phyloP scores from a whole-genome alignment of 2,888 invertebrate genomes.

The Pristionchus entomophagus region DNA sequence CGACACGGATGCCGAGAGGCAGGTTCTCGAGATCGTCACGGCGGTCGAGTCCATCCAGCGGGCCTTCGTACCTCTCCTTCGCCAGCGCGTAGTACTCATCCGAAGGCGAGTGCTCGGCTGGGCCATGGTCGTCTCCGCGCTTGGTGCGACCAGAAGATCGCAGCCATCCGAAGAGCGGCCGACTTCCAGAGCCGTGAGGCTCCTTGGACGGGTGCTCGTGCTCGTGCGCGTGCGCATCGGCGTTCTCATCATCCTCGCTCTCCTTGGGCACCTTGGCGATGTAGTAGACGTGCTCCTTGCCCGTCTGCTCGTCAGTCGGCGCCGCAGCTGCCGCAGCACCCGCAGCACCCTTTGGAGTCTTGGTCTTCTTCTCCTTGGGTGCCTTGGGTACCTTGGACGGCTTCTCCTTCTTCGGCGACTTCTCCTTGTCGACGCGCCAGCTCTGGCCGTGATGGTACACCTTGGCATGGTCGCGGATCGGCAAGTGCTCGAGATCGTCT shows the following conservation, averaged over 20 bases:
- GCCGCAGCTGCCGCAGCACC: too few species aligned
- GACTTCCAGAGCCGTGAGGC: neutral
- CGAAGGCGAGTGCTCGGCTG: constrained; percentile 2
- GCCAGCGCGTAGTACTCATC: constrained; percentile 28
- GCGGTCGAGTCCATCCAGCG: constrained; percentile 24
- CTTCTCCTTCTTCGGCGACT: constrained; percentile 29
- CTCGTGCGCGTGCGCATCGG: neutral
- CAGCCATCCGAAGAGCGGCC: constrained; percentile 37
- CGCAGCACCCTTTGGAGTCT: constrained; percentile 4
- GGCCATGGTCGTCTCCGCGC: constrained; percentile 2
- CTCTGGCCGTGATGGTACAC: constrained; percentile 34
- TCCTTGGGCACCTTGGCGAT: constrained; percentile 44
- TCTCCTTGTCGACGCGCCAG: constrained; percentile 41
- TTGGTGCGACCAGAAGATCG: constrained; percentile 8
- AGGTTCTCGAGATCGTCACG: constrained; percentile 36
- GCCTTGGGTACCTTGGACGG: neutral
- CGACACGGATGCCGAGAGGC: constrained; percentile 32
- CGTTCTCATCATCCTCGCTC: constrained; percentile 23
- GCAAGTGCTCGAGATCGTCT: constrained; percentile 38
- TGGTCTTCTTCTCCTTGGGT: constrained; percentile 33
- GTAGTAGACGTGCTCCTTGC: constrained; percentile 26
- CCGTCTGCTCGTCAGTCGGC: neutral
- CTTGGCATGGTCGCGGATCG: constrained; percentile 20
- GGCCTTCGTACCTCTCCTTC: constrained; percentile 23
- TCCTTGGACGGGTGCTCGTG: neutral